phyloP scores from a whole-genome alignment of 2,888 invertebrate species.

The Frankliniella fusca region DNA sequence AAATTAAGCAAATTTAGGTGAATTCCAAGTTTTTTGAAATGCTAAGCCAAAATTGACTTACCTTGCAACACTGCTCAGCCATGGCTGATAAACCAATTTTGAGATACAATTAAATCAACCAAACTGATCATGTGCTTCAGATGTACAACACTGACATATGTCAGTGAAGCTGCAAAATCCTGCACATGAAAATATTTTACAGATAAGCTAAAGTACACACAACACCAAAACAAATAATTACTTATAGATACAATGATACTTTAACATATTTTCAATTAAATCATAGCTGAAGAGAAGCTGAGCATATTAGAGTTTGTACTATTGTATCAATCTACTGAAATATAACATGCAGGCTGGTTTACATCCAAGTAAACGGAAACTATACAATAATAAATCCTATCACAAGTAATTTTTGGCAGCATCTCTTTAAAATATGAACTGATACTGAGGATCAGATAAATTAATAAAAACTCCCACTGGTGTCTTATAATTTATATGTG shows the following conservation, averaged over 20 bases:
- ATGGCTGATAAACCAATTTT: not conserved
- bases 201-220: not conserved
- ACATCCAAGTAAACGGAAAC: no score
- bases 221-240: not conserved
- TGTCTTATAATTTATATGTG: no score
- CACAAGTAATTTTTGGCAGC: no score
- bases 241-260: not conserved
- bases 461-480: no score
- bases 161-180: not conserved
- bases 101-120: not conserved
- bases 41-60: not conserved
- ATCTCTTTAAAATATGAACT: no score
- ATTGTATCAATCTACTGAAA: no score
- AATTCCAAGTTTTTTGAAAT: not conserved
- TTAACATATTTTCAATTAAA: no score
- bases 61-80: conserved; percentile 19
- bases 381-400: no score
- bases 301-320: no score
- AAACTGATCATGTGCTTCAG: conserved; percentile 9
- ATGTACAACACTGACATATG: not conserved
- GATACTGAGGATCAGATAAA: no score
- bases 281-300: no score
- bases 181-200: not conserved
- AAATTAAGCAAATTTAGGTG: not conserved
- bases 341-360: no score